These are phyloP conservation scores for Alentia gelatinosa DNA, from an alignment of 2,888 invertebrate species.

Conservation along the genomic window DNA sequence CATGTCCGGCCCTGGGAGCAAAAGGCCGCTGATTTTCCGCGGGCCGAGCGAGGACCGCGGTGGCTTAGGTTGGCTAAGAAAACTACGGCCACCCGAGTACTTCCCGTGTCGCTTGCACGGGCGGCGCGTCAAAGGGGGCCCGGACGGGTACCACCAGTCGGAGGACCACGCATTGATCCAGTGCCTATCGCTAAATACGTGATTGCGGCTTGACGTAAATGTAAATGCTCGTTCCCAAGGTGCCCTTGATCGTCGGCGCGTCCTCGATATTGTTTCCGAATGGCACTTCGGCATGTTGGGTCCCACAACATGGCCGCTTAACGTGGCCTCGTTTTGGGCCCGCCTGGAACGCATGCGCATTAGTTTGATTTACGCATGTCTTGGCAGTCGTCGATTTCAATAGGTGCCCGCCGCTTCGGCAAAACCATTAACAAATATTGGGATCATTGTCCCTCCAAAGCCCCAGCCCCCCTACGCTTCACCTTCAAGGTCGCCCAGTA, in stretches of 20 bases:
- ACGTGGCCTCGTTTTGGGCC: not conserved
- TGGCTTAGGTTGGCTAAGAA: not conserved
- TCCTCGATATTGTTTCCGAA: not conserved
- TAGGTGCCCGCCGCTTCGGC: not conserved
- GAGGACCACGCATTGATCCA: not conserved
- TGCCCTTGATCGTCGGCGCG: not conserved
- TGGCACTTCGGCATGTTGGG: not conserved
- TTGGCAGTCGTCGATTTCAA: slow-evolving; percentile 1
- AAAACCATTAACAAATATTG: slow-evolving; percentile 2
- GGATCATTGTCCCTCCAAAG: not conserved
- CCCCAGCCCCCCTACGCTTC: not conserved
- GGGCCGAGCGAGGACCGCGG: not conserved
- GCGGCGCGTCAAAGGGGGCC: too few relatives aligned
- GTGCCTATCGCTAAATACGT: not conserved
- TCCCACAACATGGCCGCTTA: slow-evolving; percentile 23
- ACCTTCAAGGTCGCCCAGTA: not conserved
- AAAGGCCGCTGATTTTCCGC: not conserved
- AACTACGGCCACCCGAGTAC: too few relatives aligned
- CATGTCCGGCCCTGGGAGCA: not conserved
- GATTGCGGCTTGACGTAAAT: not conserved
- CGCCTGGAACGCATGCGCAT: not conserved
- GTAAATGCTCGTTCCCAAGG: not conserved
- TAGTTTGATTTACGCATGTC: slow-evolving; percentile 16
- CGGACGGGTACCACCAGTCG: not conserved
- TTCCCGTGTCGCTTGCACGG: too few relatives aligned